Evolutionary conservation across 2,797 vertebrate species (phyloP).

Genomic region (Spondyliosoma cantharus): DNA sequence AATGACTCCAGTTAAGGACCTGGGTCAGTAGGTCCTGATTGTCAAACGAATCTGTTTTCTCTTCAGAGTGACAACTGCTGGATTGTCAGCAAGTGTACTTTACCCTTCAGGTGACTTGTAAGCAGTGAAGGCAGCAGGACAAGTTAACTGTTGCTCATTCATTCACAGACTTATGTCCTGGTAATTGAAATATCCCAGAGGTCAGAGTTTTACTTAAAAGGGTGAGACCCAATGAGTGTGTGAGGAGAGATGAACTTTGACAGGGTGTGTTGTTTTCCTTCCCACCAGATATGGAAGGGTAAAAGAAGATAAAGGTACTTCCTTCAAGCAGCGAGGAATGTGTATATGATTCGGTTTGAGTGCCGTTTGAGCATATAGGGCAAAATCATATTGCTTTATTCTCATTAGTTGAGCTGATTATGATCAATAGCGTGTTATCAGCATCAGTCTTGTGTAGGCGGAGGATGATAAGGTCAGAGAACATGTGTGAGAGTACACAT

Average conservation of each 20-base stretch:
- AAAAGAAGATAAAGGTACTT: slow-evolving; percentile 26
- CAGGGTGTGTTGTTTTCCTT: slow-evolving; percentile 57
- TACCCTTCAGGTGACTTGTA: slow-evolving; percentile 19
- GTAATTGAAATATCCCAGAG: slow-evolving; percentile 42
- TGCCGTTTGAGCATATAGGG: too few relatives aligned
- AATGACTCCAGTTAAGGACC: not conserved
- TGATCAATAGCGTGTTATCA: not conserved
- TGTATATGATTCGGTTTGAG: too few relatives aligned
- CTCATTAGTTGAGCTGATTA: not conserved
- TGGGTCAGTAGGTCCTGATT: too few relatives aligned
- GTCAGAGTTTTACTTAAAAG: slow-evolving; percentile 40
- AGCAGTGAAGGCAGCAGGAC: slow-evolving; percentile 38
- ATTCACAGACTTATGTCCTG: slow-evolving; percentile 66
- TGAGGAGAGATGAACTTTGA: slow-evolving; percentile 67
- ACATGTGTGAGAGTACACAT: not conserved
- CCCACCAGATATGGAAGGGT: slow-evolving; percentile 1
- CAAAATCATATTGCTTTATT: too few relatives aligned
- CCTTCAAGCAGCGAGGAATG: not conserved
- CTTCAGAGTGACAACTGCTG: not conserved
- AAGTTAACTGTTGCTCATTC: slow-evolving; percentile 57
- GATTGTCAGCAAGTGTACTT: slow-evolving; percentile 35
- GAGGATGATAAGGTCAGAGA: not conserved
- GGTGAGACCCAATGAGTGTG: not conserved
- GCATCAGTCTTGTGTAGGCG: not conserved
- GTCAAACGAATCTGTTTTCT: not conserved